A percentile compares a stretch with the other conserved stretches of the same genome.
Conservation (phyloP, 92 coral and sea anemone genomes). For the Epizoanthus stellaris region DNA sequence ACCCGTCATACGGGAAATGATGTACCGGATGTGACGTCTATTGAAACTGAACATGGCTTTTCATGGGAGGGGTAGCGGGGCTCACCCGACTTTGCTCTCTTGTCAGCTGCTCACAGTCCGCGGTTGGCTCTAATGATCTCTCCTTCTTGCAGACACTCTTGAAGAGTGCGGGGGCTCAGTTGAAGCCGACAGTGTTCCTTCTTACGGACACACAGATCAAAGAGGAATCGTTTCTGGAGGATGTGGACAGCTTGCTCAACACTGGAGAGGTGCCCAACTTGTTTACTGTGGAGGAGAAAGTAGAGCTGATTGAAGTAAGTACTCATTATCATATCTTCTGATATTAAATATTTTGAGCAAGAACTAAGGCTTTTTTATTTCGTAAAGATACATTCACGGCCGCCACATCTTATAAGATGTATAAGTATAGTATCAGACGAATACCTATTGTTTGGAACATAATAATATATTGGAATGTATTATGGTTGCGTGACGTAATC, state of each 20-base stretch:
- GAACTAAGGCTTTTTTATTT: not conserved
- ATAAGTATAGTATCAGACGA: too few relatives aligned
- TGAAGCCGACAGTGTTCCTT: slow-evolving; percentile 98
- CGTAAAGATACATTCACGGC: too few relatives aligned
- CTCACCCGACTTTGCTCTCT: not conserved
- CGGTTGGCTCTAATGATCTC: not conserved
- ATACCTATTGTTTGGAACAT: not conserved
- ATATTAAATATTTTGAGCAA: not conserved
- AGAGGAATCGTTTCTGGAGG: slow-evolving; percentile 99
- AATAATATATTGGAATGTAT: not conserved
- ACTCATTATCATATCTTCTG: not conserved
- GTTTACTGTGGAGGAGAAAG: slow-evolving; percentile 98
- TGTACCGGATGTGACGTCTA: too few relatives aligned
- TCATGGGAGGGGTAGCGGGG: too few relatives aligned
- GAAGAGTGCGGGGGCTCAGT: slow-evolving; percentile 96
- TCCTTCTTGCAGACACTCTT: slow-evolving; percentile 75
- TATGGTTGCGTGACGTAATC: too few relatives aligned
- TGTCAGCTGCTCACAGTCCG: not conserved
- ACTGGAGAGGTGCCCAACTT: slow-evolving; percentile 99
- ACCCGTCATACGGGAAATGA: too few relatives aligned
- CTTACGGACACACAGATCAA: slow-evolving; percentile 98
- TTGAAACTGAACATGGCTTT: too few relatives aligned
- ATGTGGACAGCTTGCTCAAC: slow-evolving; percentile 96
- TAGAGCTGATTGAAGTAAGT: slow-evolving; percentile 93
- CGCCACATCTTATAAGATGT: too few relatives aligned